Conservation (phyloP, 2,113 vertebrate species). For the Prunella himalayana region DNA sequence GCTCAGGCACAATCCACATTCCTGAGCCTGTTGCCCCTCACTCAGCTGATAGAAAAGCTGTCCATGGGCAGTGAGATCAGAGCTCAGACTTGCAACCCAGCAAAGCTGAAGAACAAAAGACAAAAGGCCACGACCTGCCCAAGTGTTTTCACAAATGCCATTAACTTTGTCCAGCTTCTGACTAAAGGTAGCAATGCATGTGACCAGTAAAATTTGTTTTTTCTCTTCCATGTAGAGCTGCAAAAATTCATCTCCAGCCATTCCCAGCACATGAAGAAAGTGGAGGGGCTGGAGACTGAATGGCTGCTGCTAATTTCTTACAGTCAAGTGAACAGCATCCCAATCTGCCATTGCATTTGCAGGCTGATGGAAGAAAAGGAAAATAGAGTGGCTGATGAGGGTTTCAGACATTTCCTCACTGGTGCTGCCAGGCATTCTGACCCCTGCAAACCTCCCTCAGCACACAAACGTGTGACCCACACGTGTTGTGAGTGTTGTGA, state of each 20-base stretch:
- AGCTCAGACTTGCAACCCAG: background rate
- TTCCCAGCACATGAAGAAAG: background rate
- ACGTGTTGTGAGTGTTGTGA: accelerated
- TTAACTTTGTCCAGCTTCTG: background rate
- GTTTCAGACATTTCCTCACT: background rate
- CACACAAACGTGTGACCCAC: accelerated
- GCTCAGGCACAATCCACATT: accelerated
- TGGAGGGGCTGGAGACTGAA: background rate
- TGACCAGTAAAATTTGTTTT: background rate
- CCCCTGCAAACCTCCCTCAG: background rate
- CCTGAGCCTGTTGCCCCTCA: background rate
- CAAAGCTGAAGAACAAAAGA: background rate
- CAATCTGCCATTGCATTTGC: background rate
- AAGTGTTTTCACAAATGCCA: background rate
- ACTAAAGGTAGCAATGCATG: background rate
- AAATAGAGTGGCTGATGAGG: background rate
- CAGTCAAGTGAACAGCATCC: background rate
- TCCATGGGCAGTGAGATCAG: accelerated
- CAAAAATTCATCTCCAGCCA: background rate
- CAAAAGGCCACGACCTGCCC: background rate
- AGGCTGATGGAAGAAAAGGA: background rate
- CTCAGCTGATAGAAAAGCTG: background rate
- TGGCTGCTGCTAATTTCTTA: background rate
- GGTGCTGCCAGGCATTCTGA: background rate
- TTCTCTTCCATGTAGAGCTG: background rate